A percentile compares a stretch with the other conserved stretches of the same genome.
Conservation (phyloP, 2,888 invertebrate genomes). For the Gnatocerus cornutus region DNA sequence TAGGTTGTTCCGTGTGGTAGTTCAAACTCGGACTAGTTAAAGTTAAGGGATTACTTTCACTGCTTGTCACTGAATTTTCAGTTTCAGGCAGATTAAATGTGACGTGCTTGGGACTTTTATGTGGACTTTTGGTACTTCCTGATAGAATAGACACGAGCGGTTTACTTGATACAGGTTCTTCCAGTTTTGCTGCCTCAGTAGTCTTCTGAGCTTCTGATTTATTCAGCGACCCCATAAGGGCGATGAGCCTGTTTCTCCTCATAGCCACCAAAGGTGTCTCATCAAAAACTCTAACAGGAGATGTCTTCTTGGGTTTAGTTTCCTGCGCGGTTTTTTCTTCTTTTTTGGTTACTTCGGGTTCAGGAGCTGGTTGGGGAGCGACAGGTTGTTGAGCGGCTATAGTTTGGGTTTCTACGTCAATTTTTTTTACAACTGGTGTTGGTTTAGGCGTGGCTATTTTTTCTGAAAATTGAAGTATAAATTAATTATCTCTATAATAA, state of each 20-base stretch:
- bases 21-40: background rate
- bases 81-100: conserved; percentile 61
- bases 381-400: conserved; percentile 41
- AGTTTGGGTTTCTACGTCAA: conserved; percentile 66
- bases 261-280: conserved; percentile 65
- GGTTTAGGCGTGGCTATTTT: conserved; percentile 48
- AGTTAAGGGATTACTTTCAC: background rate
- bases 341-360: background rate
- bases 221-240: conserved; percentile 62
- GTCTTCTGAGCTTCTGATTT: conserved; percentile 10
- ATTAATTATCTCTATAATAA: too few relatives aligned
- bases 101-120: conserved; percentile 62
- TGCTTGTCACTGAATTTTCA: background rate
- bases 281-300: conserved; percentile 62
- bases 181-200: background rate
- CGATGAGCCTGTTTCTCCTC: conserved; percentile 65
- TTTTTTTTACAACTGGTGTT: conserved; percentile 52
- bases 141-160: conserved; percentile 61
- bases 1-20: background rate
- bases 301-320: conserved; percentile 36
- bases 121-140: conserved; percentile 58
- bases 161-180: conserved; percentile 47
- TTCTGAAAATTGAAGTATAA: background rate
- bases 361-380: conserved; percentile 28
- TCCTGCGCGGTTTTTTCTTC: conserved; percentile 18